Conservation (phyloP, 2,888 invertebrate genomes). For the Lingula anatina region DNA sequence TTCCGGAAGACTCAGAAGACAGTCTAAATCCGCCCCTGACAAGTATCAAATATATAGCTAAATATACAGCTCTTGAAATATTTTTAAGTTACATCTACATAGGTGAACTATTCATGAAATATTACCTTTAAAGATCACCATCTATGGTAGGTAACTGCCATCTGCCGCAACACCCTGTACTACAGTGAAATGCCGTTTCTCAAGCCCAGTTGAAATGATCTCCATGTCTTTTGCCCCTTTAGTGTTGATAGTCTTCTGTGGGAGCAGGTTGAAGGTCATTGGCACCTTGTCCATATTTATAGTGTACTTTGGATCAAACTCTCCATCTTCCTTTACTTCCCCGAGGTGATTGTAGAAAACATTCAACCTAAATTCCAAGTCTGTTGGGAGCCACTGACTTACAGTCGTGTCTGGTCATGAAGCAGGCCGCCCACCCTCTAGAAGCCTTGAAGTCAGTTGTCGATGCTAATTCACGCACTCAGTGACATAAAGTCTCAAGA, state of each 20-base stretch:
- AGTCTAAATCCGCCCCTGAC: too few species aligned
- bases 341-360: slow-evolving; percentile 7
- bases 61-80: too few species aligned
- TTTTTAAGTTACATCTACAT: too few species aligned
- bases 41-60: too few species aligned
- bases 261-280: slow-evolving; percentile 7
- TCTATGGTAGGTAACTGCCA: slow-evolving; percentile 4
- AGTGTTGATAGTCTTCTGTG: slow-evolving; percentile 3
- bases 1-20: too few species aligned
- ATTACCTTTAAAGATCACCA: slow-evolving; percentile 11
- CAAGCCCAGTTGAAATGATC: slow-evolving; percentile 5
- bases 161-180: slow-evolving; percentile 3
- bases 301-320: slow-evolving; percentile 10
- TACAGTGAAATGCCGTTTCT: slow-evolving; percentile 9
- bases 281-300: slow-evolving; percentile 12
- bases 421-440: slow-evolving; percentile 4
- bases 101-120: too few species aligned
- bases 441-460: too few species aligned
- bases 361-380: slow-evolving; percentile 5
- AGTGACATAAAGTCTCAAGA: too few species aligned
- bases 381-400: slow-evolving; percentile 6
- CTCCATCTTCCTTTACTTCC: slow-evolving; percentile 4
- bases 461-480: too few species aligned
- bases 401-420: slow-evolving; percentile 7
- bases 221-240: slow-evolving; percentile 4